Evolutionary conservation across 2,113 vertebrate genomes (phyloP).

Genomic region (Trichechus manatus): DNA sequence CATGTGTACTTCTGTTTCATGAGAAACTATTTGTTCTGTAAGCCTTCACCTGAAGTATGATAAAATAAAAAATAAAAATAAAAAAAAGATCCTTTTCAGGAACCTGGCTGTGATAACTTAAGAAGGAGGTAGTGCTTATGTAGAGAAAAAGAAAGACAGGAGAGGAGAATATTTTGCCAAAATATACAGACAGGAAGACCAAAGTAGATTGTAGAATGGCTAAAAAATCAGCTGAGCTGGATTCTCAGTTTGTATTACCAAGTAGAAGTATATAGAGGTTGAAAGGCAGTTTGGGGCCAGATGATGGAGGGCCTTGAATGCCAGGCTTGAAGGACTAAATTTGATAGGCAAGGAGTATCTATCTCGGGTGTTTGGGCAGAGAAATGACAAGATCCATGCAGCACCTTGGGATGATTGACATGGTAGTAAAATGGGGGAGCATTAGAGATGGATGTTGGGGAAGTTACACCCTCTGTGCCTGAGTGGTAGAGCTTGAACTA

Average conservation of each 20-base stretch:
- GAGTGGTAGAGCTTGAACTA: neutral
- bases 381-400: neutral
- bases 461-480: neutral
- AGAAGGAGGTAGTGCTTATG: neutral
- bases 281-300: neutral
- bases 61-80: too few relatives aligned
- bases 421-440: neutral
- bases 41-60: too few relatives aligned
- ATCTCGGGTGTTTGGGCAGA: neutral
- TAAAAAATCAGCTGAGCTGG: neutral
- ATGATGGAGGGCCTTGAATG: neutral
- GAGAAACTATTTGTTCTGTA: too few relatives aligned
- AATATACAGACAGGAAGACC: neutral
- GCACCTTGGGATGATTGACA: neutral
- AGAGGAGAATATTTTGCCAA: slow-evolving; percentile 13
- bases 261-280: neutral
- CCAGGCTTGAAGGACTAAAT: neutral
- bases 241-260: slow-evolving; percentile 8
- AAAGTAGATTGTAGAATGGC: neutral
- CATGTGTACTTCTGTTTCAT: too few relatives aligned
- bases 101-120: neutral
- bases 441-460: neutral
- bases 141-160: neutral
- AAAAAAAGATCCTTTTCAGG: neutral
- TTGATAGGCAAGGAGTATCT: neutral